phyloP scores from a whole-genome alignment of 2,797 vertebrate genomes.

The Mus minutoides region DNA sequence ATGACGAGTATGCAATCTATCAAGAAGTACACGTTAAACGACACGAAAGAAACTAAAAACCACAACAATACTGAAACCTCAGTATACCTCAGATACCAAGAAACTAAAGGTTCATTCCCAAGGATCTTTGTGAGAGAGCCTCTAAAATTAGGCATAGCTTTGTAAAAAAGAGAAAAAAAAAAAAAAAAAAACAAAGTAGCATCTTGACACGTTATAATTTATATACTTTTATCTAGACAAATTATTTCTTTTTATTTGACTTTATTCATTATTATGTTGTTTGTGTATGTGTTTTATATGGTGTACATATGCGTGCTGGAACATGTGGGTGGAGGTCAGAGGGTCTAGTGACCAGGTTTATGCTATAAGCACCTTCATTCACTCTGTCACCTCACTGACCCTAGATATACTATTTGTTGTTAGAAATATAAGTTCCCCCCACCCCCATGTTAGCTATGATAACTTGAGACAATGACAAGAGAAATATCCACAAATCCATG shows the following conservation, averaged over 20 bases:
- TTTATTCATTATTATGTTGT: neutral
- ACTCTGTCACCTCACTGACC: neutral
- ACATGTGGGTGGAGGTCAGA: neutral
- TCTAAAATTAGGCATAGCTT: constrained; percentile 32
- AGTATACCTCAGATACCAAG: constrained; percentile 9
- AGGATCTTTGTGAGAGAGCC: neutral
- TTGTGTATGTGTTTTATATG: neutral
- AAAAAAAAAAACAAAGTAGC: constrained; percentile 20
- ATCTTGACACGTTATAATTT: constrained; percentile 64
- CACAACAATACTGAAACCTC: constrained; percentile 30
- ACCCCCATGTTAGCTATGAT: neutral
- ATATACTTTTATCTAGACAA: constrained; percentile 57
- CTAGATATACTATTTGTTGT: constrained; percentile 54
- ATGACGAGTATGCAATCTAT: constrained; percentile 12
- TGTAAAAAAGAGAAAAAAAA: constrained; percentile 28
- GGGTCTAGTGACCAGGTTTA: neutral
- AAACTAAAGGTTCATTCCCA: constrained; percentile 36
- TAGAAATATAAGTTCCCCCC: constrained; percentile 49
- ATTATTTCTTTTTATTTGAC: constrained; percentile 31
- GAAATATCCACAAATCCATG: constrained; percentile 9
- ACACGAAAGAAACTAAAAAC: constrained; percentile 66
- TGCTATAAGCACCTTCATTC: neutral
- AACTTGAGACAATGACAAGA: constrained; percentile 48
- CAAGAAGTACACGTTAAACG: constrained; percentile 47
- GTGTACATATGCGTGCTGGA: neutral